phyloP scores from a whole-genome alignment of 1,140 invertebrate genomes.

The Gerris buenoi region DNA sequence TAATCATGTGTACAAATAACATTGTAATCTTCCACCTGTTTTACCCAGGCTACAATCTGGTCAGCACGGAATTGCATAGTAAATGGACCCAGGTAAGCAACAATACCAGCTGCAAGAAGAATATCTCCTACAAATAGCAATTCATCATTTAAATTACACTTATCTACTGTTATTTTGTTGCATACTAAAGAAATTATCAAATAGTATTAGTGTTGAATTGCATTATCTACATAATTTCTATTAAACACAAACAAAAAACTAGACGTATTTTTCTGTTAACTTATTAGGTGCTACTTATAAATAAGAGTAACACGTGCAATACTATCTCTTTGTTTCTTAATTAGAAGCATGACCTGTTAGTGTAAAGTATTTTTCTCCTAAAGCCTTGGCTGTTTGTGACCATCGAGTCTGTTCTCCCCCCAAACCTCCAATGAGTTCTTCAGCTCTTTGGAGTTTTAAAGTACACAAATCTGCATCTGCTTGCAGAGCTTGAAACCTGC shows the following conservation, averaged over 20 bases:
- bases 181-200: no score
- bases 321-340: no score
- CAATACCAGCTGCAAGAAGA: constrained; percentile 69
- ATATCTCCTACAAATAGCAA: constrained; percentile 70
- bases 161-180: no score
- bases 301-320: no score
- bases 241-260: no score
- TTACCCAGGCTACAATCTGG: constrained; percentile 58
- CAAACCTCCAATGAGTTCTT: constrained; percentile 76
- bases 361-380: constrained; percentile 47
- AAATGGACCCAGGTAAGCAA: constrained; percentile 83
- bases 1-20: constrained; percentile 63
- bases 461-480: constrained; percentile 74
- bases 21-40: constrained; percentile 42
- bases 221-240: no score
- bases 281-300: no score
- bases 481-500: constrained; percentile 11
- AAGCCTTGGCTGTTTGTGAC: constrained; percentile 54
- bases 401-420: constrained; percentile 70
- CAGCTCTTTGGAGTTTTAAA: constrained; percentile 77
- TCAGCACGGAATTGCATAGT: constrained; percentile 55
- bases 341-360: constrained; percentile 30
- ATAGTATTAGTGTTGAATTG: no score
- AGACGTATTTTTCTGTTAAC: no score
- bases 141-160: no score